A percentile compares a stretch with the other conserved stretches of the same genome.
These are phyloP conservation scores for Amphiprion clarkii DNA, from an alignment of 2,797 vertebrate genomes.

Conservation along the genomic window DNA sequence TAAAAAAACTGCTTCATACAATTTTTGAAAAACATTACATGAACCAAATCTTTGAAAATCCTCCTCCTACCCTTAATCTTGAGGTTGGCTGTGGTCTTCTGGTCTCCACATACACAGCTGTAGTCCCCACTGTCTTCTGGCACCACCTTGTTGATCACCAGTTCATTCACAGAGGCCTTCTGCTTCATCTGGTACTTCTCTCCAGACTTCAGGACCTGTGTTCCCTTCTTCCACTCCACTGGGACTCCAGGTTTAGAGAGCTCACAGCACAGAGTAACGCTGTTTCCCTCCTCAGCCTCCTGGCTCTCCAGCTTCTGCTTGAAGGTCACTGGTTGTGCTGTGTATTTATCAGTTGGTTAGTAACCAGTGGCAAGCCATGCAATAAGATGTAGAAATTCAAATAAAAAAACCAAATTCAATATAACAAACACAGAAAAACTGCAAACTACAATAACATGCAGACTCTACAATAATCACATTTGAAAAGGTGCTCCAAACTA, in stretches of 20 bases:
- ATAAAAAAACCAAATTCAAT: neutral
- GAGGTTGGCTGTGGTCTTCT: slow-evolving; percentile 68
- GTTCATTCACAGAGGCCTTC: slow-evolving; percentile 77
- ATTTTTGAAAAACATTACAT: no score
- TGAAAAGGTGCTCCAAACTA: no score
- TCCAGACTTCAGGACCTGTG: slow-evolving; percentile 75
- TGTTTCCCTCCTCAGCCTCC: slow-evolving; percentile 74
- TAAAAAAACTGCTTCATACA: neutral
- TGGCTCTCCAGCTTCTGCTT: slow-evolving; percentile 74
- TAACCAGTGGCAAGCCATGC: neutral
- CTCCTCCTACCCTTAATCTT: slow-evolving; percentile 47
- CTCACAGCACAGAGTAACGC: slow-evolving; percentile 71
- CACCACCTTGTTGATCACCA: slow-evolving; percentile 74
- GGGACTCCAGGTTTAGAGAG: slow-evolving; percentile 63
- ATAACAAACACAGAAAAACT: neutral
- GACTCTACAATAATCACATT: no score
- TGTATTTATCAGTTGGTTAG: slow-evolving; percentile 18
- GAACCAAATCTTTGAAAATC: no score
- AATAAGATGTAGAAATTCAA: neutral
- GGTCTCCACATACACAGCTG: slow-evolving; percentile 84
- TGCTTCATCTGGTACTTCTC: slow-evolving; percentile 84
- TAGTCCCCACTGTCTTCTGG: slow-evolving; percentile 85
- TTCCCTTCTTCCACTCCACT: slow-evolving; percentile 87
- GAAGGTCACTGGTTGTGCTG: slow-evolving; percentile 84
- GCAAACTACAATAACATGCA: no score